Conservation (phyloP, 2,797 vertebrate species). For the Gobio occitaniae region DNA sequence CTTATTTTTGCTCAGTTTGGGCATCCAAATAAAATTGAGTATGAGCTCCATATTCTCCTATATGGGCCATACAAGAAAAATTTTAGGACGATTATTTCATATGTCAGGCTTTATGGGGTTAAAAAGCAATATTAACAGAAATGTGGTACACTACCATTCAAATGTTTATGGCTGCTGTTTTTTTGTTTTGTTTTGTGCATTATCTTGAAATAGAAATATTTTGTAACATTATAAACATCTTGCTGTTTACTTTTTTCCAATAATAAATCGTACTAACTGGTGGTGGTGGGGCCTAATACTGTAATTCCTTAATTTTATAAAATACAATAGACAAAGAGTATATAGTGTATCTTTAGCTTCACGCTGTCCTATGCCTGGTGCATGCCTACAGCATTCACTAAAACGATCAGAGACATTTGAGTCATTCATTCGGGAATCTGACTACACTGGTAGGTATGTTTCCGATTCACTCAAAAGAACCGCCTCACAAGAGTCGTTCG, state of each 20-base stretch:
- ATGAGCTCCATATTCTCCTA: no score
- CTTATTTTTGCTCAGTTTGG: no score
- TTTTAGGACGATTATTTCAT: no score
- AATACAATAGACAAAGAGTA: background rate
- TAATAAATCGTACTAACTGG: background rate
- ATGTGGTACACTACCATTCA: no score
- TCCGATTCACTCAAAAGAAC: background rate
- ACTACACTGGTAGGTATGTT: background rate
- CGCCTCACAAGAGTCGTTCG: background rate
- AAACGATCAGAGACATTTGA: background rate
- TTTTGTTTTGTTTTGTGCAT: no score
- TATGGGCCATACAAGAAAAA: no score
- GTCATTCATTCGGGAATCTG: background rate
- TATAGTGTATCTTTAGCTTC: background rate
- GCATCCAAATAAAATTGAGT: no score
- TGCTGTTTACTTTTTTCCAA: background rate
- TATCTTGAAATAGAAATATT: no score
- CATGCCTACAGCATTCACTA: background rate
- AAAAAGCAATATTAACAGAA: no score
- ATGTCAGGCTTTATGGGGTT: no score
- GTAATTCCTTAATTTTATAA: no score
- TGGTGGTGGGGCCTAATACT: background rate
- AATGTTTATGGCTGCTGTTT: no score
- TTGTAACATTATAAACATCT: background rate
- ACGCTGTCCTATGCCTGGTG: background rate